phyloP scores from a whole-genome alignment of 2,113 vertebrate species.

The Lipotes vexillifer region DNA sequence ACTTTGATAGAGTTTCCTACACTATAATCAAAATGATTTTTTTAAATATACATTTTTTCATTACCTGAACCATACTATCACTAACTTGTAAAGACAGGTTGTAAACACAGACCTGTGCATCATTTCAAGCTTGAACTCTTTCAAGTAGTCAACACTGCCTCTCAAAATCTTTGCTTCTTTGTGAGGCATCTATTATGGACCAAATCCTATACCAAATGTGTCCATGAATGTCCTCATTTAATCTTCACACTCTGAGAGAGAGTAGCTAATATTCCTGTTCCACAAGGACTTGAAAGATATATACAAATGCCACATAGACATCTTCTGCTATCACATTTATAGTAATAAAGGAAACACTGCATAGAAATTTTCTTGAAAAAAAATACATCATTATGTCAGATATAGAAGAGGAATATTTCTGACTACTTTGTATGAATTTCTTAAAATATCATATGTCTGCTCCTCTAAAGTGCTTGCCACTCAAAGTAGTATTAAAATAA shows the following conservation, averaged over 20 bases:
- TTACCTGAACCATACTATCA: not conserved
- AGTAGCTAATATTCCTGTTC: not conserved
- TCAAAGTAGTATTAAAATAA: not conserved
- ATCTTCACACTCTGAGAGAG: not conserved
- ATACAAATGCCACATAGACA: not conserved
- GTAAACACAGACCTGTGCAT: rapidly evolving
- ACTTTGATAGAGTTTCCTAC: not conserved
- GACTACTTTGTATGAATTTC: not conserved
- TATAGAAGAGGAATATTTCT: not conserved
- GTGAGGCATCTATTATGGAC: too few species aligned
- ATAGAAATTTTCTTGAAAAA: not conserved
- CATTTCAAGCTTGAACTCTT: not conserved
- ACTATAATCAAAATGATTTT: not conserved
- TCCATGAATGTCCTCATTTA: not conserved
- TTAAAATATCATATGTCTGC: not conserved
- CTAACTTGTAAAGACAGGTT: not conserved
- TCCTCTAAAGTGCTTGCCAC: not conserved
- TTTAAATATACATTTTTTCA: not conserved
- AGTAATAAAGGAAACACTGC: not conserved
- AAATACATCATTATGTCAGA: rapidly evolving
- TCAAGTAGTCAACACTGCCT: not conserved
- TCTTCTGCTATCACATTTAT: not conserved
- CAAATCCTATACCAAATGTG: not conserved
- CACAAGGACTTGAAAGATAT: not conserved
- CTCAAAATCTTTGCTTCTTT: not conserved